Evolutionary conservation across 2,113 vertebrate genomes (phyloP).

Genomic region (Drymodes brunneopygia): DNA sequence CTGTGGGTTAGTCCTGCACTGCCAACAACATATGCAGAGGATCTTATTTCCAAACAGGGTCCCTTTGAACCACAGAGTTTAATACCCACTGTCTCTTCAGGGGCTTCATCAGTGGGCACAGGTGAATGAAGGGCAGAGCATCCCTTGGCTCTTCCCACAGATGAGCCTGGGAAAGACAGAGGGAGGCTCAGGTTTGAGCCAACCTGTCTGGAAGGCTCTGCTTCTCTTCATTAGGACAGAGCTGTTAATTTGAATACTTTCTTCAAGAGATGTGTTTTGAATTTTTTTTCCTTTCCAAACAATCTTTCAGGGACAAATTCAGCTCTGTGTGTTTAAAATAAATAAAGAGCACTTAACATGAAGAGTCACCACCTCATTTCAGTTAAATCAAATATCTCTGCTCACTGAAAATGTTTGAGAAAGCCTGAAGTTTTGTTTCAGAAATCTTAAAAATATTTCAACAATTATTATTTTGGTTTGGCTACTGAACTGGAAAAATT

Average conservation of each 20-base stretch:
- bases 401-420: not conserved
- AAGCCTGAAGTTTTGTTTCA: not conserved
- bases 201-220: not conserved
- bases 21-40: fast-evolving
- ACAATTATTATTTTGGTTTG: slow-evolving; percentile 10
- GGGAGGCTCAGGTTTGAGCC: not conserved
- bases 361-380: not conserved
- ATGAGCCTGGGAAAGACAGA: not conserved
- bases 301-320: not conserved
- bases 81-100: not conserved
- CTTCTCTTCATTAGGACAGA: not conserved
- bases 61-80: not conserved
- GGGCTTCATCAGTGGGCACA: not conserved
- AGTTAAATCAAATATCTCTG: not conserved
- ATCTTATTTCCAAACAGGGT: not conserved
- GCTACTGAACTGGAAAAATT: not conserved
- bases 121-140: not conserved
- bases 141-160: not conserved
- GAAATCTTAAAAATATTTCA: not conserved
- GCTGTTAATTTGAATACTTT: not conserved
- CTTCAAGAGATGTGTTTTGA: not conserved
- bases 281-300: not conserved
- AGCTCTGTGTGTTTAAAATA: not conserved
- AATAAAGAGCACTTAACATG: not conserved
- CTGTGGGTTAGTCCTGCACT: not conserved